Conservation (phyloP, 2,113 vertebrate species). For the Campylomormyrus tamandua region DNA sequence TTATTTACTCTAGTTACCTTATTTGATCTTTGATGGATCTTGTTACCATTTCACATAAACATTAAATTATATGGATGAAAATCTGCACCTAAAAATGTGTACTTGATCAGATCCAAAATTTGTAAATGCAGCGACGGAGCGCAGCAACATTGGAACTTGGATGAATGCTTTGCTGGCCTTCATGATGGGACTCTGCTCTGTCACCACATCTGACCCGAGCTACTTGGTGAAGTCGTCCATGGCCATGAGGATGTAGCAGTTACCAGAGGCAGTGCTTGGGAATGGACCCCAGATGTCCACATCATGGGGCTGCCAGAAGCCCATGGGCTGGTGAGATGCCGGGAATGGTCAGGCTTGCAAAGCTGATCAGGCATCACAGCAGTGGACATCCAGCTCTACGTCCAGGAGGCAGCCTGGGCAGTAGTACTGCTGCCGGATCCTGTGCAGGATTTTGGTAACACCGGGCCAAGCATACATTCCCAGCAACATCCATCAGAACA, state of each 20-base stretch:
- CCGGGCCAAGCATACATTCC: background rate
- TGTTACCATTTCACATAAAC: too few relatives aligned
- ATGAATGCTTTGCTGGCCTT: background rate
- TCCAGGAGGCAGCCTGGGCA: background rate
- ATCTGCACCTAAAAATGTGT: too few relatives aligned
- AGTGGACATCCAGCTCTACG: background rate
- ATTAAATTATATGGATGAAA: too few relatives aligned
- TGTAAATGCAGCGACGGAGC: too few relatives aligned
- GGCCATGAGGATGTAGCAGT: background rate
- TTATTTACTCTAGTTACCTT: too few relatives aligned
- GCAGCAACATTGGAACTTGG: too few relatives aligned
- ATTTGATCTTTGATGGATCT: too few relatives aligned
- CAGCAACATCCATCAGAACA: background rate
- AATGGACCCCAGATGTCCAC: background rate
- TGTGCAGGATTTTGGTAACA: background rate
- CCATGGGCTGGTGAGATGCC: background rate
- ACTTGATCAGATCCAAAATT: too few relatives aligned
- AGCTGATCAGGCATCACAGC: background rate
- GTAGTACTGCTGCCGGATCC: background rate
- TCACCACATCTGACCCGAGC: background rate
- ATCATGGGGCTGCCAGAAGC: background rate
- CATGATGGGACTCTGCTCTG: background rate
- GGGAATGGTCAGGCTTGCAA: background rate
- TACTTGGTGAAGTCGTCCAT: background rate
- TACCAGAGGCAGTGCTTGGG: background rate